Percentiles rank a stretch among this genome's conserved stretches.
These are phyloP conservation scores for Scelioninae gen. 1 DNA, from an alignment of 2,888 invertebrate genomes.

Conservation along the genomic window DNA sequence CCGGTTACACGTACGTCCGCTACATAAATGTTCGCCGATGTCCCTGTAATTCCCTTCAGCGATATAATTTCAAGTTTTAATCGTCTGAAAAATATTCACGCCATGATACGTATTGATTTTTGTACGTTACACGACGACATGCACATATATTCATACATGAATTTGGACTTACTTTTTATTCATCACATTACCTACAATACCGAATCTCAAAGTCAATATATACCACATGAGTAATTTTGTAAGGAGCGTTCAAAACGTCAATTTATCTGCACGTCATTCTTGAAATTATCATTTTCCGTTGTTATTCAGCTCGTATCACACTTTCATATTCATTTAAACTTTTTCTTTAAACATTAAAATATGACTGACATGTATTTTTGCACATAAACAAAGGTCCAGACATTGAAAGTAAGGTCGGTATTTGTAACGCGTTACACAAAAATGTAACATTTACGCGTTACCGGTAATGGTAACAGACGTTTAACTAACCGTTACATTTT, in stretches of 20 bases:
- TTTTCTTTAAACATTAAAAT: too few species aligned
- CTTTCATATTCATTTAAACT: too few species aligned
- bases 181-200: slow-evolving; percentile 26
- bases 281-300: not conserved
- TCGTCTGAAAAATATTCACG: slow-evolving; percentile 69
- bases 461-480: too few species aligned
- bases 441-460: too few species aligned
- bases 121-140: slow-evolving; percentile 1
- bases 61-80: slow-evolving; percentile 77
- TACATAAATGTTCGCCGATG: slow-evolving; percentile 80
- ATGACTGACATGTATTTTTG: too few species aligned
- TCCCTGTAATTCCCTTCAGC: slow-evolving; percentile 71
- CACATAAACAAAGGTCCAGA: too few species aligned
- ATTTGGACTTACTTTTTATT: slow-evolving; percentile 34
- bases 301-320: not conserved
- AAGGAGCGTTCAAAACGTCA: slow-evolving; percentile 9
- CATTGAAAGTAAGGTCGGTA: too few species aligned
- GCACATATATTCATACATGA: slow-evolving; percentile 23
- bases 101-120: slow-evolving; percentile 60
- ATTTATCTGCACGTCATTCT: slow-evolving; percentile 4
- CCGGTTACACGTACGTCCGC: slow-evolving; percentile 70
- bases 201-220: slow-evolving; percentile 41
- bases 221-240: slow-evolving; percentile 28
- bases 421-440: too few species aligned
- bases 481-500: too few species aligned